Base-by-base conservation (phyloP, 2,113 vertebrate species). In the Brachypteracias leptosomus region DNA sequence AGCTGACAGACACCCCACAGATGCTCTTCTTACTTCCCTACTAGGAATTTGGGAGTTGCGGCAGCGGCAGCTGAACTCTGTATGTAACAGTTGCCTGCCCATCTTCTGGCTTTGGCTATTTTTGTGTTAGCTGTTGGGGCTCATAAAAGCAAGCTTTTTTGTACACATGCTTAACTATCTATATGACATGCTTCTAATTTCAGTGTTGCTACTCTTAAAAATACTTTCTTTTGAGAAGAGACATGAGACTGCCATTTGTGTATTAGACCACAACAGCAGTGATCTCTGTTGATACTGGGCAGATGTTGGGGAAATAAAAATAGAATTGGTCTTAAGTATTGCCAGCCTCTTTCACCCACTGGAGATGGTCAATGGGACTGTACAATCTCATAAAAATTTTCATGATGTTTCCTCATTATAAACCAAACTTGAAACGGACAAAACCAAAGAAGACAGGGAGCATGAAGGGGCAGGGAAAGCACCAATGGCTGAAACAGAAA, bases 41-140 rank as follows among this genome's bases (percentile, higher is more conserved):
- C 21, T 2, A 36, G 62, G 24, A 93, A 42, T 49, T 61, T 2
- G 0, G 1, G 61, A 52, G 70, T 65, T 35, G n/a, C 5, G 4
- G 57, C 76, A n/a, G 65, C 47, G 55, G 59, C 85, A 66, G 38
- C 12, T 19, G 47, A 33, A 76, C 51, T 18, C 16, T 10, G 36
- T 31, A 6, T 52, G 35, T 3, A 4, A 4, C 58, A 8, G 5
- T 47, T 72, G 12, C 63, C 18, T 1, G 0, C 55, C 11, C 18
- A 0, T 6, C 59, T 46, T 40, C 80, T 58, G 26, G 3, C 44
- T 52, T 47, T 0, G 5, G 9, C 28, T 72, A 7, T 21, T 72
- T 49, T 57, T 52, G 16, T 38, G 7, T 68, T 35, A 7, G 13
- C 54, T 79, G 29, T 42, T 75, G 44, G 16, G 36, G 29, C 20